phyloP scores from a whole-genome alignment of 2,888 invertebrate species.

The Microplitis manilae region DNA sequence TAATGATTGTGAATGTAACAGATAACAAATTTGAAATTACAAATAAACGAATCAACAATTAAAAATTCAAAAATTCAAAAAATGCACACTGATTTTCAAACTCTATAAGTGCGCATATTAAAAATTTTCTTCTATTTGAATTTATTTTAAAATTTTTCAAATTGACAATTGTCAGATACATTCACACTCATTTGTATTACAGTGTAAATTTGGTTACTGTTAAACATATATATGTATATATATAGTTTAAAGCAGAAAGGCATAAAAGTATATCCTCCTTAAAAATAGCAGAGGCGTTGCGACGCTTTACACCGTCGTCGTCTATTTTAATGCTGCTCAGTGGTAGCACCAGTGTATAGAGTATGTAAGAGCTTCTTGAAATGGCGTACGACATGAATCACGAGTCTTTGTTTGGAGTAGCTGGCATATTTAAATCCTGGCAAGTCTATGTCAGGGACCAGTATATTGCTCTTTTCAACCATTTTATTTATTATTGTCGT shows the following conservation, averaged over 20 bases:
- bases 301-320: constrained; percentile 45
- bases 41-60: no score
- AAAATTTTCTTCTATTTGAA: no score
- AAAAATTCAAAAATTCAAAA: no score
- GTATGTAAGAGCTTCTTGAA: constrained; percentile 49
- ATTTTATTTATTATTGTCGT: not conserved
- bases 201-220: not conserved
- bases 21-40: no score
- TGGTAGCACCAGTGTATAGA: not conserved
- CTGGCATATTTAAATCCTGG: constrained; percentile 26
- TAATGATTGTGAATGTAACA: no score
- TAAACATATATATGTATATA: not conserved
- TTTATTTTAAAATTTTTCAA: no score
- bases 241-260: constrained; percentile 19
- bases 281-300: constrained; percentile 57
- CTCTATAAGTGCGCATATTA: no score
- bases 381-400: constrained; percentile 59
- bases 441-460: constrained; percentile 42
- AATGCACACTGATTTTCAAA: no score
- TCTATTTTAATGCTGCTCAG: constrained; percentile 57
- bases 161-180: no score
- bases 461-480: not conserved
- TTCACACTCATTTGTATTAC: not conserved
- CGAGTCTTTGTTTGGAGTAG: constrained; percentile 55
- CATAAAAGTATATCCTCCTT: constrained; percentile 44